Evolutionary conservation across 2,113 vertebrate genomes (phyloP).

Genomic region (Chamaea fasciata): DNA sequence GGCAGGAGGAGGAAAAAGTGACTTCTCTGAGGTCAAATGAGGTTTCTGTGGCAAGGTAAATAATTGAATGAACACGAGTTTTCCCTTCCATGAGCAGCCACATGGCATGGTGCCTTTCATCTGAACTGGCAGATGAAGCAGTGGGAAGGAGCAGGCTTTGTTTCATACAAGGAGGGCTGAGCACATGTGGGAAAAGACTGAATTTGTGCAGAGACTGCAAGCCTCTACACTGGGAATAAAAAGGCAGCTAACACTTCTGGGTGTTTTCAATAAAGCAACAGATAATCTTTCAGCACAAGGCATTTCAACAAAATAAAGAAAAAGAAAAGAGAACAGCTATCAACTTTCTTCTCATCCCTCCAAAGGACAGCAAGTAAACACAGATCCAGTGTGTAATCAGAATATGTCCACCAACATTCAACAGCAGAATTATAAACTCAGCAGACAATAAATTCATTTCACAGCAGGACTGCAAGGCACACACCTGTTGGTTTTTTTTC

Average conservation of each 20-base stretch:
- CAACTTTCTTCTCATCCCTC: not conserved
- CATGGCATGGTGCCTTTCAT: not conserved
- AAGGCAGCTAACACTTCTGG: not conserved
- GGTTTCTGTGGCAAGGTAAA: not conserved
- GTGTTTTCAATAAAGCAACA: not conserved
- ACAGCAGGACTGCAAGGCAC: not conserved
- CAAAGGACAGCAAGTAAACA: not conserved
- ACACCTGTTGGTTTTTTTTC: conserved; percentile 84
- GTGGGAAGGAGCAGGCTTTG: not conserved
- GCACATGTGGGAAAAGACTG: not conserved
- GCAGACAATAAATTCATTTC: not conserved
- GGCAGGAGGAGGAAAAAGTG: not conserved
- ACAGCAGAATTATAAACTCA: not conserved
- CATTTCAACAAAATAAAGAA: not conserved
- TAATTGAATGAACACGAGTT: not conserved
- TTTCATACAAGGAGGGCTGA: not conserved
- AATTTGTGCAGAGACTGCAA: not conserved
- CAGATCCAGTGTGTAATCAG: not conserved
- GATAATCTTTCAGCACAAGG: not conserved
- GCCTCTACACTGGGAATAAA: not conserved
- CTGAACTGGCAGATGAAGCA: not conserved
- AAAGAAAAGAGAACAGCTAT: not conserved
- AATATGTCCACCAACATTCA: not conserved
- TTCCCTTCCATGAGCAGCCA: not conserved
- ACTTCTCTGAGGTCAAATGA: not conserved